Percentiles rank a stretch among this genome's conserved stretches.
Conservation (phyloP, 2,113 vertebrate genomes). For the Otolemur garnettii region DNA sequence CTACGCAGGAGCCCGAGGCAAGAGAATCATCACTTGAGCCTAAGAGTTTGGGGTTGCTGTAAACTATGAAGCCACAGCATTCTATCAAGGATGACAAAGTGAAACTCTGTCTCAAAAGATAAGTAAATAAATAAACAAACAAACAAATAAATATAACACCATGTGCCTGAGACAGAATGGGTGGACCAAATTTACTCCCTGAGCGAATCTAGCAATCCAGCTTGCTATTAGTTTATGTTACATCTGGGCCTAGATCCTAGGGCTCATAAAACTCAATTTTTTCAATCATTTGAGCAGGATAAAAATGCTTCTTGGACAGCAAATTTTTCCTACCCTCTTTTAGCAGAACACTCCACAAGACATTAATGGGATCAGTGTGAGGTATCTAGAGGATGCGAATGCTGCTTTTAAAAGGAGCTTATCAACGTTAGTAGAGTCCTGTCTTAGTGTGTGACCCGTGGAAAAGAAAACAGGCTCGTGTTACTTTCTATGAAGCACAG, state of each 20-base stretch:
- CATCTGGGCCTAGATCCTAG: background rate
- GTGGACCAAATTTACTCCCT: background rate
- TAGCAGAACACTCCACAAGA: constrained; percentile 43
- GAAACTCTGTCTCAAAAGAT: no score
- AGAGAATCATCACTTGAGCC: no score
- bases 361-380: background rate
- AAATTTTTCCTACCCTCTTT: constrained; percentile 35
- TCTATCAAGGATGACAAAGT: no score
- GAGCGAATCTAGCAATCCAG: background rate
- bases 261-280: constrained; percentile 54
- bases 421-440: background rate
- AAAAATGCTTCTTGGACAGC: constrained; percentile 52
- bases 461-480: constrained; percentile 32
- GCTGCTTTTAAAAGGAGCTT: constrained; percentile 56
- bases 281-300: background rate
- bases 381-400: background rate
- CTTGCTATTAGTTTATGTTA: constrained; percentile 45
- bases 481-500: constrained; percentile 25
- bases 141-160: no score
- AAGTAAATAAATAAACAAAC: no score
- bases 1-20: no score
- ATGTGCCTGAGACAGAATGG: constrained; percentile 3
- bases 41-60: no score
- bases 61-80: no score
- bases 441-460: background rate